Evolutionary conservation across 2,113 vertebrate genomes (phyloP), one percentile per base, ranked within the genome.

Genomic region (Bettongia penicillata): DNA sequence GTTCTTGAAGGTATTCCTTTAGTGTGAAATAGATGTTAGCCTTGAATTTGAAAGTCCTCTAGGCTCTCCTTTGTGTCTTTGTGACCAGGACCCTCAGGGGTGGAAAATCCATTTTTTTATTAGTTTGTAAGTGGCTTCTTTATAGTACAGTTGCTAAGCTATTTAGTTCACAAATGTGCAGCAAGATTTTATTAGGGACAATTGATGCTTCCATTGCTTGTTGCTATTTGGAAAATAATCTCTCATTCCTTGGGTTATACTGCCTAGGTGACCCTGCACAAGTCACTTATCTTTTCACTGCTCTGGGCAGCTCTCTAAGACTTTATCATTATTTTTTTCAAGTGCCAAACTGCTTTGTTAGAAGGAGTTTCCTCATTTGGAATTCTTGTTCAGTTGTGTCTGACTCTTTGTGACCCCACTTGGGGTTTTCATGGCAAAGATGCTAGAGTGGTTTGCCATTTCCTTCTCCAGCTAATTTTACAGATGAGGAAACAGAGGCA

Each of bases 11-110:
- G 77, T 94, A 92, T 84, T 93, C 92, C n/a, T 90, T 96, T 93
- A 95, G 53, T 92, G 91, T 96, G 91, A 95, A 97, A 95, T 96
- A 94, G 92, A 97, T 57, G 51, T 96, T 96, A 96, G 95, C 3
- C 50, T 97, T 98, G 96, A 95, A 94, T 97, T 95, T 98, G 90
- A 96, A 98, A 98, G 96, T 96, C 96, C 95, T 98, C 94, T 84
- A 97, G 96, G 95, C 97, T 96, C 93, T 98, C 61, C 37, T 84
- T 84, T 77, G 31, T 68, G 57, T n/a, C 61, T 96, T 89, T 0
- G 0, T 90, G 53, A 50, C 95, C 89, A 94, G 94, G 97, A 93
- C 92, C 89, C 92, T 0, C 23, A 91, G 47, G 43, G 37, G 61
- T 91, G 61, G 91, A 50, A 95, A 28, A 98, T 53, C n/a, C 26